A percentile compares a stretch with the other conserved stretches of the same genome.
Evolutionary conservation across 2,113 vertebrate genomes (phyloP).

Genomic region (Oreochromis spilurus): DNA sequence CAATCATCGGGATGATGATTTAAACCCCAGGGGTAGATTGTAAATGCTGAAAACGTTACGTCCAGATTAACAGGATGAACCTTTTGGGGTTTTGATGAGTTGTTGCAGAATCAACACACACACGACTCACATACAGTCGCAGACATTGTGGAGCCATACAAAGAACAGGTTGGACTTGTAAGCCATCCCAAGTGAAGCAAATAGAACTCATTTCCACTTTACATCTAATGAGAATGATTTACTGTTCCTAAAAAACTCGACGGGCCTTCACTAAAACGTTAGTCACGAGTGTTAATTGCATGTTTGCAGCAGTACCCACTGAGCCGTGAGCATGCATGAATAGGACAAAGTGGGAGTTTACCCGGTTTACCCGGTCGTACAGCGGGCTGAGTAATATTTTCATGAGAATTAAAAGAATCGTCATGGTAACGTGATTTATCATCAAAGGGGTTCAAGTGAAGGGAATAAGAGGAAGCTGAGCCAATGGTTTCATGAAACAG

Average conservation of each 20-base stretch:
- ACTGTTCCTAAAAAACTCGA: not conserved
- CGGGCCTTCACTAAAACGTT: not conserved
- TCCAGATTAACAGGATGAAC: not conserved
- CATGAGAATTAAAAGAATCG: not conserved
- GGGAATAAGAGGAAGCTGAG: not conserved
- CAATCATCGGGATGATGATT: rapidly evolving
- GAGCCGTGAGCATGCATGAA: not conserved
- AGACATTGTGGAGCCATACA: not conserved
- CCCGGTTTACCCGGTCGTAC: not conserved
- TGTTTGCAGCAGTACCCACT: not conserved
- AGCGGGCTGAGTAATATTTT: not conserved
- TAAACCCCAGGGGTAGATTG: not conserved
- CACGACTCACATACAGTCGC: not conserved
- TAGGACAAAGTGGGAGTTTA: not conserved
- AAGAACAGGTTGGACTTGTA: constrained; percentile 19
- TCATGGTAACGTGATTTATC: not conserved
- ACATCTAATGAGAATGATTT: not conserved
- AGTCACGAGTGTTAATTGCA: not conserved
- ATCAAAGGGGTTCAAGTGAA: not conserved
- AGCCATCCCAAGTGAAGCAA: not conserved
- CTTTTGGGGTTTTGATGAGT: not conserved
- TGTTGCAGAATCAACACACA: not conserved
- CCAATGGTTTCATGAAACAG: not conserved
- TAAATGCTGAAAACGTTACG: not conserved
- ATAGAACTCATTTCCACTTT: not conserved